phyloP scores from a whole-genome alignment of 2,888 invertebrate species.

The Galeruca laticollis region DNA sequence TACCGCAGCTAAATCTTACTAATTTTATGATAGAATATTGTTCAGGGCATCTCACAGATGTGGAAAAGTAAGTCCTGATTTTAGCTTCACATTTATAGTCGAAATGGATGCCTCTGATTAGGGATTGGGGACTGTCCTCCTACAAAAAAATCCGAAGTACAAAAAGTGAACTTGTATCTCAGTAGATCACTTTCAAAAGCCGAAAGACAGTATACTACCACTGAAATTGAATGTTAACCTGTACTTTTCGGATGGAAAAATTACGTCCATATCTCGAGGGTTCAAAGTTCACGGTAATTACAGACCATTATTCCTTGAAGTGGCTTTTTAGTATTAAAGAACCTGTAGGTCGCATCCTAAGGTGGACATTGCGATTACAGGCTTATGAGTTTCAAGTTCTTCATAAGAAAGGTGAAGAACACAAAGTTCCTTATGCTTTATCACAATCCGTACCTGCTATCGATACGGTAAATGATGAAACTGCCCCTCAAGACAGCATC shows the following conservation, averaged over 20 bases:
- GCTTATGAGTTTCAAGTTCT: conserved; percentile 35
- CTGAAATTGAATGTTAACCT: neutral
- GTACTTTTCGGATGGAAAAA: neutral
- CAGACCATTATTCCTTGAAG: conserved; percentile 13
- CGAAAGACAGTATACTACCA: too few species aligned
- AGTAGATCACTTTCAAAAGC: too few species aligned
- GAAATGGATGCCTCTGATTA: too few species aligned
- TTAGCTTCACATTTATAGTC: too few species aligned
- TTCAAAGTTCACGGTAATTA: neutral
- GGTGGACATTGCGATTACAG: conserved; percentile 35
- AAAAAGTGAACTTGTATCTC: conserved; percentile 37
- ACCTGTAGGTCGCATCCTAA: conserved; percentile 43
- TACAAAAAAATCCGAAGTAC: conserved; percentile 32
- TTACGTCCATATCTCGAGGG: too few species aligned
- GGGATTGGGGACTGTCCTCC: conserved; percentile 39
- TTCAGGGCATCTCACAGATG: too few species aligned
- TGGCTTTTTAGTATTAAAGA: conserved; percentile 43
- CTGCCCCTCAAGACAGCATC: neutral
- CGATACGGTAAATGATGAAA: too few species aligned
- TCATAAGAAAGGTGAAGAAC: conserved; percentile 32
- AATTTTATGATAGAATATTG: too few species aligned
- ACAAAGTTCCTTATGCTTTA: conserved; percentile 20
- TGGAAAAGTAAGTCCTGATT: too few species aligned
- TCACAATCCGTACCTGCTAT: too few species aligned
- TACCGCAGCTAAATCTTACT: too few species aligned